Percentiles rank a stretch among this genome's conserved stretches.
Conservation (phyloP, 2,113 vertebrate genomes). For the Lethenteron camtschaticum region DNA sequence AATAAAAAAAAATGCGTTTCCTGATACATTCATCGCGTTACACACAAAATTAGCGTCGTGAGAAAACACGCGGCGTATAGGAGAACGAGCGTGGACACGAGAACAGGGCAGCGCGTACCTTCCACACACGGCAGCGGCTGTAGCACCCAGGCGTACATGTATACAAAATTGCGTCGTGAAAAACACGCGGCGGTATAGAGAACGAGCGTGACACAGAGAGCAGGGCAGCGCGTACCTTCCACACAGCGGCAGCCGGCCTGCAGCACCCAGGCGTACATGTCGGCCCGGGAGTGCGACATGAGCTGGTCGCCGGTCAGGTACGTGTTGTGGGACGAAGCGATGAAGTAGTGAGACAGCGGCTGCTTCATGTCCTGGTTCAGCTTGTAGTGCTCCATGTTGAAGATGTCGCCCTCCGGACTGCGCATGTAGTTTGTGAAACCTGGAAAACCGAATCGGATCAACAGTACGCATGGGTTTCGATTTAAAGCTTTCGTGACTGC, state of each 20-base stretch:
- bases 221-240: constrained; percentile 38
- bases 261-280: constrained; percentile 94
- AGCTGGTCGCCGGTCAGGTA: constrained; percentile 96
- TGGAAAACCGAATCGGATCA: constrained; percentile 15
- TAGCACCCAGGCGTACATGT: constrained; percentile 42
- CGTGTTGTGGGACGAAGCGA: constrained; percentile 93
- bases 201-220: neutral
- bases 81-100: neutral
- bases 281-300: constrained; percentile 82
- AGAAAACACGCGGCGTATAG: neutral
- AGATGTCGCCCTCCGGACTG: constrained; percentile 73
- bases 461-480: too few relatives aligned
- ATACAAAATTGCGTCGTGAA: neutral
- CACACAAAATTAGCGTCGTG: neutral
- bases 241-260: constrained; percentile 86
- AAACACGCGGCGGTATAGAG: neutral
- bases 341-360: constrained; percentile 72
- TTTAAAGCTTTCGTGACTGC: too few relatives aligned
- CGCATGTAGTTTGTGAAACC: constrained; percentile 84
- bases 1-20: too few relatives aligned
- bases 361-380: constrained; percentile 74
- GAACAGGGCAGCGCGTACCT: constrained; percentile 26
- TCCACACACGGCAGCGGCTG: constrained; percentile 92
- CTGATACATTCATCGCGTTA: neutral
- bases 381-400: constrained; percentile 54